Evolutionary conservation across 2,888 invertebrate species (phyloP), one percentile per base, ranked within the genome.

Genomic region (Lasioglossum pauxillum): DNA sequence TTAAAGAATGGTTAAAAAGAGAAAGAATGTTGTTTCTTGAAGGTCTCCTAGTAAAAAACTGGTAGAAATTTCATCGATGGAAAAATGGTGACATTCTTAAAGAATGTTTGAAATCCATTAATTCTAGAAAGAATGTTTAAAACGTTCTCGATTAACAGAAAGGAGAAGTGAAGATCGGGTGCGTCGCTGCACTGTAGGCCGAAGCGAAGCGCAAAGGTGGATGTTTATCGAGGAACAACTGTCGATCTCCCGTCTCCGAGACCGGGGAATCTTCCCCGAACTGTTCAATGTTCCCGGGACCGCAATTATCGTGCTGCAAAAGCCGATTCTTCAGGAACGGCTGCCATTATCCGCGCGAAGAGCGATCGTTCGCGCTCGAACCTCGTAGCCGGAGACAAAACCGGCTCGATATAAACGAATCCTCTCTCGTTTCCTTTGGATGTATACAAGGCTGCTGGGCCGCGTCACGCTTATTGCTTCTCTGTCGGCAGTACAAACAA

Each of bases 241-340:
- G 31, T 64, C 64, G 64, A 64, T 35, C 31, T 23, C 8, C 19
- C 53, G 23, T 53, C 53, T 53, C 53, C 23, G 53, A 53, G 53
- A 53, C 53, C 53, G 19, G 5, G 38, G 38, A 31, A 69, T 72
- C 88, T 87, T 92, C 91, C 89, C 78, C 88, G 88, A 88, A 88
- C 84, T 69, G 75, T 78, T 88, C 89, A 89, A 92, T 89, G 90
- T 90, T 88, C 87, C 85, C 90, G 88, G 87, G 53, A 23, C 53
- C 23, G 53, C 90, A 92, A 93, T 93, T 92, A 92, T 92, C 90
- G 83, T 53, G 4, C 41, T 46, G 67, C 64, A 38, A 19, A 69
- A 53, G 16, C 71, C 69, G 82, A 78, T 85, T 75, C 49, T 7
- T 23, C 27, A 53, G 27, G 79, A 35, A 72, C 12, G 60, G n/a